Evolutionary conservation across 2,888 invertebrate species (phyloP), one percentile per base, ranked within the genome.

Genomic region (Sipunculus nudus): DNA sequence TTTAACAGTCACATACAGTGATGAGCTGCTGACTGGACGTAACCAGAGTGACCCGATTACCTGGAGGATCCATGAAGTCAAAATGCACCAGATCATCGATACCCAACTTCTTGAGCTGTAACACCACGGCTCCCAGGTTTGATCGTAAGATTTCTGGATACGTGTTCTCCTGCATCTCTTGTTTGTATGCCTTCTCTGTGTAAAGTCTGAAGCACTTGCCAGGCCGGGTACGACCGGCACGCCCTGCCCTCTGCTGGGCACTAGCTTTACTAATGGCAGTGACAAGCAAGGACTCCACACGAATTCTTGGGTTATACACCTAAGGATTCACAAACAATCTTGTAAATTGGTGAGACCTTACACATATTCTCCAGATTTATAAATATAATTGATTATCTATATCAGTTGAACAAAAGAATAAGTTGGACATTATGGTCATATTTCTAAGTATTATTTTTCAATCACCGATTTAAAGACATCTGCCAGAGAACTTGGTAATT

Each of bases 31-130:
- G n/a, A n/a, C n/a, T n/a, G n/a, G n/a, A n/a, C n/a, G n/a, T n/a
- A n/a, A n/a, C n/a, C n/a, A n/a, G n/a, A n/a, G n/a, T n/a, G n/a
- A n/a, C n/a, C n/a, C n/a, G n/a, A n/a, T 61, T 73, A 87, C 86
- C 87, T 66, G 99, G 99, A 8, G 99, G 99, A 86, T 99, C 99
- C 99, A 99, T 99, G 86, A 99, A 99, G 87, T 99, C 99, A 84
- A 99, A 99, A 83, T 99, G 99, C 55, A 99, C 99, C 80, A 99
- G 87, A 86, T 99, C 99, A 81, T 99, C 98, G 76, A 99, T 99
- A 72, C 96, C 93, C 67, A 99, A 88, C 86, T 99, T 99, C 85
- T 99, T 99, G 80, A 99, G 86, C 86, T 99, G 98, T 76, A 99
- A 87, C 70, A 99, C 99, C 71, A 99, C 98, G 72, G 96, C 96